phyloP scores from a whole-genome alignment of 1,140 invertebrate species.

The Proctacanthus coquilletti region DNA sequence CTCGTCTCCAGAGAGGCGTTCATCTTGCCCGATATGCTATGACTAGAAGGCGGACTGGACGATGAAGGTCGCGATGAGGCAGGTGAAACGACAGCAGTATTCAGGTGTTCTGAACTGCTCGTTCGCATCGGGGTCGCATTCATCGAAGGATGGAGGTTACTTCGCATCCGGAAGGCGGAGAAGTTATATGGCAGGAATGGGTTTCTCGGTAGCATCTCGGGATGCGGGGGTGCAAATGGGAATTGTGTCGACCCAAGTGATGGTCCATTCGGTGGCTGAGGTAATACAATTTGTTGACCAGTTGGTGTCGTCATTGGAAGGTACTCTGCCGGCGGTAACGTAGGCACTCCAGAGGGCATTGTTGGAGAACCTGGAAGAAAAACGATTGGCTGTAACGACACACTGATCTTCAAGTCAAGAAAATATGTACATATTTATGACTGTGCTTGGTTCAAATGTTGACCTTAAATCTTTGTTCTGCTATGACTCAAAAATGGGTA shows the following conservation, averaged over 20 bases:
- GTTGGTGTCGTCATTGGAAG: constrained; percentile 27
- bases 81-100: constrained; percentile 33
- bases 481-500: too few relatives aligned
- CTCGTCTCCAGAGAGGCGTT: constrained; percentile 38
- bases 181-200: constrained; percentile 29
- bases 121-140: constrained; percentile 31
- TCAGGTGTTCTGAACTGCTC: constrained; percentile 9
- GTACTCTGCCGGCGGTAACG: too few relatives aligned
- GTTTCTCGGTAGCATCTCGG: constrained; percentile 11
- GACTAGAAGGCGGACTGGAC: constrained; percentile 33
- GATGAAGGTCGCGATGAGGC: constrained; percentile 36
- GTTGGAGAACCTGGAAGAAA: constrained; percentile 25
- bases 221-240: constrained; percentile 26
- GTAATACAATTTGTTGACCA: too few relatives aligned
- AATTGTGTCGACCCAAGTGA: constrained; percentile 37
- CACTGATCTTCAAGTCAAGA: too few relatives aligned
- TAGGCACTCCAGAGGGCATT: too few relatives aligned
- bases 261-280: too few relatives aligned
- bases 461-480: too few relatives aligned
- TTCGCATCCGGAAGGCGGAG: constrained; percentile 27
- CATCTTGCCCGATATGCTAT: constrained; percentile 29
- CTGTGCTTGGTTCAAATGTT: too few relatives aligned
- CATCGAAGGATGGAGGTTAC: constrained; percentile 32
- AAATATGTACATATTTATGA: too few relatives aligned
- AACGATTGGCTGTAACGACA: too few relatives aligned